These are phyloP conservation scores for Lysandra coridon DNA, from an alignment of 2,888 invertebrate species.

Conservation along the genomic window DNA sequence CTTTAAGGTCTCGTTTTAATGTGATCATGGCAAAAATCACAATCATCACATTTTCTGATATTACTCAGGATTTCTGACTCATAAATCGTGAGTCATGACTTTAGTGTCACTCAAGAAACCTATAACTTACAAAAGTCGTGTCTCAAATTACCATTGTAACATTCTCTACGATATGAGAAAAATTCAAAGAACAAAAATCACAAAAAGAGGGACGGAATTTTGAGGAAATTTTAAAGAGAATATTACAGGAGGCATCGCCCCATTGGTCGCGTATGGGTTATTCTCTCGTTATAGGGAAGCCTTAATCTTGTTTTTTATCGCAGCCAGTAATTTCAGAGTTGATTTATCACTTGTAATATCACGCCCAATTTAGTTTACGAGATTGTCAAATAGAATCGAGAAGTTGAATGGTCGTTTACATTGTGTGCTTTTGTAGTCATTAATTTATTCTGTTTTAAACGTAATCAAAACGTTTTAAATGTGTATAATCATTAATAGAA, in stretches of 20 bases:
- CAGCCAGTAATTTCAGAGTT: constrained; percentile 30
- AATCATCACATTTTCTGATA: no score
- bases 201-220: background rate
- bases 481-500: no score
- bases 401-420: background rate
- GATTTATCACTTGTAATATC: constrained; percentile 30
- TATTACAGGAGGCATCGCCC: background rate
- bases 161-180: background rate
- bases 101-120: no score
- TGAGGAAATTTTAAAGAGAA: constrained; percentile 3
- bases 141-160: background rate
- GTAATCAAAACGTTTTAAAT: background rate
- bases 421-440: background rate
- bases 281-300: constrained; percentile 29
- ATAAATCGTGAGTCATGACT: no score
- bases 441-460: background rate
- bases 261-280: constrained; percentile 21
- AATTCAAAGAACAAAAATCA: background rate
- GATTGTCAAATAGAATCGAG: constrained; percentile 22
- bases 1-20: no score
- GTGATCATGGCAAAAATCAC: no score
- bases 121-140: background rate
- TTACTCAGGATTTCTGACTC: no score
- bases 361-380: constrained; percentile 24
- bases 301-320: constrained; percentile 28